phyloP scores from a whole-genome alignment of 1,140 invertebrate genomes.

The Brachionus calyciflorus region DNA sequence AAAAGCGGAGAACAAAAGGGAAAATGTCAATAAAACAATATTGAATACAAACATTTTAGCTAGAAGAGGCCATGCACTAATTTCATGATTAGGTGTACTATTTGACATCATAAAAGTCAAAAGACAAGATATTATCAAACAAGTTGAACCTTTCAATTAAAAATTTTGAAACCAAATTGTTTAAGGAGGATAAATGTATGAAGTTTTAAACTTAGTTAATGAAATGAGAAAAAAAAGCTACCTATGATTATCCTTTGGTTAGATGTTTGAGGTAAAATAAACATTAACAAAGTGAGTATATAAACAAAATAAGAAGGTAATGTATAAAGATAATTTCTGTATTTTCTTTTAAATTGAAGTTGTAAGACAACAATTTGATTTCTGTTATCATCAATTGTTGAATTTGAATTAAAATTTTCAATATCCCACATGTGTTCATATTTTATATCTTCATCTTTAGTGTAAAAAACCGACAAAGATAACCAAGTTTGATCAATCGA shows the following conservation, averaged over 20 bases:
- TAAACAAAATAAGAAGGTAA: conserved; percentile 44
- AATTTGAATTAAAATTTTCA: background rate
- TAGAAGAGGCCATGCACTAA: conserved; percentile 19
- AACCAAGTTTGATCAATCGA: background rate
- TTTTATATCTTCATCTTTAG: conserved; percentile 1
- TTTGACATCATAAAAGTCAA: conserved; percentile 22
- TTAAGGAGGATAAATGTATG: too few relatives aligned
- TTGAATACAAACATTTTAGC: conserved; percentile 38
- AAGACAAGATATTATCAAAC: conserved; percentile 3
- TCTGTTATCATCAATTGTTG: background rate
- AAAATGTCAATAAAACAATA: conserved; percentile 14
- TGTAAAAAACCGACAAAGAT: background rate
- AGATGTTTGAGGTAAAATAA: conserved; percentile 37
- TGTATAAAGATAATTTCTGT: background rate
- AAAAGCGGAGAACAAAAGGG: conserved; percentile 20
- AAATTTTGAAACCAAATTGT: background rate
- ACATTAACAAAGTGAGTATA: conserved; percentile 38
- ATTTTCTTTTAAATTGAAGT: conserved; percentile 18
- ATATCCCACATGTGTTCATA: conserved; percentile 39
- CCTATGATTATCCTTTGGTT: conserved; percentile 37
- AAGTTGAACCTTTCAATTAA: background rate
- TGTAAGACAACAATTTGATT: background rate
- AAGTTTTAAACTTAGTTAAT: too few relatives aligned
- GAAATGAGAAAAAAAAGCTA: background rate
- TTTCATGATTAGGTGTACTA: conserved; percentile 14